phyloP scores from a whole-genome alignment of 2,797 vertebrate genomes.

The Coreius guichenoti region DNA sequence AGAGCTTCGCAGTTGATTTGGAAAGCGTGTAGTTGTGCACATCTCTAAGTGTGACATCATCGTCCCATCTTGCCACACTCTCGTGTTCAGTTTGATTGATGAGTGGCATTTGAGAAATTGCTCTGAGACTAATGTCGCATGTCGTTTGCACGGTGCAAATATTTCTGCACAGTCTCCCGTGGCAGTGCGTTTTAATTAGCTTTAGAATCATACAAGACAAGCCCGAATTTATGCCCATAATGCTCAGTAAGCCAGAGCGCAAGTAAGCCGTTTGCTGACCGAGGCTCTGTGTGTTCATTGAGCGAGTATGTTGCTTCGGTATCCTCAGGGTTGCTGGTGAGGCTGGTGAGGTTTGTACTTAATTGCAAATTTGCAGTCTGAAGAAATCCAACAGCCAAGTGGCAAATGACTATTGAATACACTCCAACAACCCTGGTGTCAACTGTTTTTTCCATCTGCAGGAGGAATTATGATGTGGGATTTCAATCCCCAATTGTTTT shows the following conservation, averaged over 20 bases:
- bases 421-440: conserved; percentile 38
- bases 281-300: conserved; percentile 30
- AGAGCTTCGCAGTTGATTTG: background rate
- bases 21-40: background rate
- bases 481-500: conserved; percentile 51
- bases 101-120: conserved; percentile 31
- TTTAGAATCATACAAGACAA: conserved; percentile 29
- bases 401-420: conserved; percentile 49
- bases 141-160: conserved; percentile 10
- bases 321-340: conserved; percentile 29
- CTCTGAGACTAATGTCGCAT: conserved; percentile 12
- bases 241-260: conserved; percentile 1
- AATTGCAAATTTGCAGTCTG: conserved; percentile 51
- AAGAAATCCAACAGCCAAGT: conserved; percentile 39
- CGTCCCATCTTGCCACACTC: background rate
- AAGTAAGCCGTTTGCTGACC: conserved; percentile 28
- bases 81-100: conserved; percentile 19
- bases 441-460: conserved; percentile 44
- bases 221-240: conserved; percentile 4
- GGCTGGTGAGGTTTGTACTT: conserved; percentile 28
- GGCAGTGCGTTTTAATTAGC: conserved; percentile 27
- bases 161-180: conserved; percentile 33
- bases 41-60: conserved; percentile 28
- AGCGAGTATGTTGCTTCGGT: conserved; percentile 19
- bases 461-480: conserved; percentile 46